phyloP scores from a whole-genome alignment of 2,888 invertebrate genomes.

The Piscicola geometra region DNA sequence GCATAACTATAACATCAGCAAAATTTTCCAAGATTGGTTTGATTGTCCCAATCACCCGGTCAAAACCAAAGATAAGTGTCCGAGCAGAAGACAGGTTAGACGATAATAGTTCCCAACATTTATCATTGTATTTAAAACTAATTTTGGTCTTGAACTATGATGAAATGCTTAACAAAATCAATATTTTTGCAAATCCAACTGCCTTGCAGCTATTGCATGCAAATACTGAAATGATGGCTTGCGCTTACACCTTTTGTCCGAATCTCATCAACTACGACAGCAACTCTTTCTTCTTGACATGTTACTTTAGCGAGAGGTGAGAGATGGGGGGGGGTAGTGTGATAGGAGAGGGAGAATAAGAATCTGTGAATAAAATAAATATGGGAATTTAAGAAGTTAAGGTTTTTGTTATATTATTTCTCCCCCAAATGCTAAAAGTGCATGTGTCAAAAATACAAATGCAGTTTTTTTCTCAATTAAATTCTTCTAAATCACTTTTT shows the following conservation, averaged over 20 bases:
- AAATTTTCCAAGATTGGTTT: not conserved
- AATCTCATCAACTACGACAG: constrained; percentile 3
- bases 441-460: no score
- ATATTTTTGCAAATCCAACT: no score
- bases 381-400: no score
- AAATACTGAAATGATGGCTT: constrained; percentile 11
- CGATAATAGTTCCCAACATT: not conserved
- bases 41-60: not conserved
- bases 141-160: no score
- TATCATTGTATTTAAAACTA: not conserved
- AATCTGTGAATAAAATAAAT: no score
- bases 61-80: not conserved
- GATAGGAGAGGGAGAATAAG: no score
- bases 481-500: no score
- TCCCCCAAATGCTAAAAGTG: no score
- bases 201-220: not conserved
- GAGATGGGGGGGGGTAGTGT: no score
- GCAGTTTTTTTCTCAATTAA: no score
- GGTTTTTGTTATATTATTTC: no score
- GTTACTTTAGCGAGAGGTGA: constrained; percentile 12
- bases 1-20: not conserved
- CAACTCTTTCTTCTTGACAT: not conserved
- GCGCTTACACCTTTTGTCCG: not conserved
- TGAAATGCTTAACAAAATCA: no score
- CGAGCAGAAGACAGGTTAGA: constrained; percentile 3